Base-by-base conservation (phyloP, 2,797 vertebrate species). In the Hydrocynus forskahlii region DNA sequence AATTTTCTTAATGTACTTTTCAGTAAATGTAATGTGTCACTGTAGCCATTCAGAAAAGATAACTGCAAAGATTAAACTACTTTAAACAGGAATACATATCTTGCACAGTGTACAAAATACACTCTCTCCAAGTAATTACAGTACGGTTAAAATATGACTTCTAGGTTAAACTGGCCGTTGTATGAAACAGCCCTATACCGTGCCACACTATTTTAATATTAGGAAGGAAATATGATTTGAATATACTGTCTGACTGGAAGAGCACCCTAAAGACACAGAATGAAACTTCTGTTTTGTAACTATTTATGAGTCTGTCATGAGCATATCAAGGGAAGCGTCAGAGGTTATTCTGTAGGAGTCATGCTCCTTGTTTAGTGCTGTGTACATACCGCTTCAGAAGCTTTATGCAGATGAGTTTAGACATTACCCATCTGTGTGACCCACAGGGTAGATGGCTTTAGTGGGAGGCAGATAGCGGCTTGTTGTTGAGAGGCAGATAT, bases 201-300 rank as follows among this genome's bases (percentile, higher is more conserved):
- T 60, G 38, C 48, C 17, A 43, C 17, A 14, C 45, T 45, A 45
- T 25, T 70, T 75, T 66, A 50, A 79, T 62, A 80, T 75, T 70
- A 69, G 29, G 62, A 71, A 1, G 4, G 59, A 83, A 83, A 45
- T 43, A 48, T 23, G 40, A 21, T 13, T 1, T 48, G 43, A 23
- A 14, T 48, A 48, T 69, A 3, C 13, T n/a, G 19, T 25, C n/a
- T 45, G 45, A n/a, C 14, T 23, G n/a, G 10, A 48, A 48, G 2
- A 48, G 19, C 5, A 43, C 17, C 19, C 38, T 29, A 17, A 67
- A 21, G 38, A 45, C 57, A 2, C 57, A 59, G 57, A 62, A 62
- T 62, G 13, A 62, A 10, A 12, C 12, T 5, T 21, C 4, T 23
- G 25, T 62, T 57, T 12, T 10, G 59, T 35, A 4, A 35, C 35